Conservation (phyloP, 2,113 vertebrate species). For the Malaclemys terrapin region DNA sequence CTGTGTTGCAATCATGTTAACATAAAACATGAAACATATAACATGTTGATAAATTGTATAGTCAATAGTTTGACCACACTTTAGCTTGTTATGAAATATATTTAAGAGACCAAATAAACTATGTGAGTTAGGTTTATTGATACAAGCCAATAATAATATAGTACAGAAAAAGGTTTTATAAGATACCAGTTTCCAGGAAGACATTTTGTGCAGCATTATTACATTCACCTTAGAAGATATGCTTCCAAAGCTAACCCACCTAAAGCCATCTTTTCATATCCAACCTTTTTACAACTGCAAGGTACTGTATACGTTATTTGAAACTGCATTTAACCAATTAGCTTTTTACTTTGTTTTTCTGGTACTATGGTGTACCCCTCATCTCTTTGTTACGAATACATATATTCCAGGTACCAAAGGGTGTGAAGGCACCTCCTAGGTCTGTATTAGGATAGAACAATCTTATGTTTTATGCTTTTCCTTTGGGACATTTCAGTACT, state of each 20-base stretch:
- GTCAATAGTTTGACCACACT: background rate
- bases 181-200: background rate
- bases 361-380: background rate
- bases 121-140: background rate
- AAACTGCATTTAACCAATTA: background rate
- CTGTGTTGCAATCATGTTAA: background rate
- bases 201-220: background rate
- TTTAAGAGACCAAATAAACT: background rate
- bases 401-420: background rate
- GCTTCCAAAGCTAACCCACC: background rate
- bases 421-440: background rate
- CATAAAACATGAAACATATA: background rate
- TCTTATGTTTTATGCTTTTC: background rate
- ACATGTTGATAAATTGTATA: background rate
- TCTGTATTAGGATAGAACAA: background rate
- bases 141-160: background rate
- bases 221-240: background rate
- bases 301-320: background rate
- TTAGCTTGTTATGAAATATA: background rate
- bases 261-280: background rate
- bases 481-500: background rate
- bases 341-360: background rate
- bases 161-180: background rate
- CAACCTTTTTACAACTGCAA: background rate
- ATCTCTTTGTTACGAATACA: background rate